phyloP scores from a whole-genome alignment of 2,888 invertebrate genomes.

The Iselma pallidipennis region DNA sequence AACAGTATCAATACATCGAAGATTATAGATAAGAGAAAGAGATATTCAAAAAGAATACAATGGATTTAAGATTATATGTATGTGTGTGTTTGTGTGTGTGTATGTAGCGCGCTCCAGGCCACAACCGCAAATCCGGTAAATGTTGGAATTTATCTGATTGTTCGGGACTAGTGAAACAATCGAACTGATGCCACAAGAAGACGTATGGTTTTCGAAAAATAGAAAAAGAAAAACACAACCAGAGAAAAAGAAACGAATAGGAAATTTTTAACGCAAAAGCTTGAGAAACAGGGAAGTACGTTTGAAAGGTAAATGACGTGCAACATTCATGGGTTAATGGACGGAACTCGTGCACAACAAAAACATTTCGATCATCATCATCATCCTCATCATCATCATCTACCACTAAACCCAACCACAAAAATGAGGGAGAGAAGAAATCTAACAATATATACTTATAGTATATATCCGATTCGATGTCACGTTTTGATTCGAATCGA shows the following conservation, averaged over 20 bases:
- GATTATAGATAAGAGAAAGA: conserved; percentile 40
- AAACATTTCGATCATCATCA: conserved; percentile 5
- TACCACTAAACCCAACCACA: too few relatives aligned
- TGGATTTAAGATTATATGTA: conserved; percentile 35
- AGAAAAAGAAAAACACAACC: conserved; percentile 6
- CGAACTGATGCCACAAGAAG: conserved; percentile 18
- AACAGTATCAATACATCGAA: conserved; percentile 48
- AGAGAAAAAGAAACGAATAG: neutral
- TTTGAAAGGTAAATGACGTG: conserved; percentile 4
- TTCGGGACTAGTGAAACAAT: conserved; percentile 33
- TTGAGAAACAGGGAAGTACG: neutral
- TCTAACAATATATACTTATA: too few relatives aligned
- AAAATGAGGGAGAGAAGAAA: neutral
- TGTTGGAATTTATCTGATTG: conserved; percentile 41
- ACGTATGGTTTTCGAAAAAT: conserved; percentile 13
- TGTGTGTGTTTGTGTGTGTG: neutral
- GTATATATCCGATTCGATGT: neutral
- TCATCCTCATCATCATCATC: neutral
- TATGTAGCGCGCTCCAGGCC: conserved; percentile 26
- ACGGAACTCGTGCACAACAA: conserved; percentile 1
- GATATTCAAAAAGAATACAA: conserved; percentile 45
- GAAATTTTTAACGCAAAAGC: neutral
- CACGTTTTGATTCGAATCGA: neutral
- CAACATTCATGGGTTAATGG: conserved; percentile 5
- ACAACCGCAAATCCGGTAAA: conserved; percentile 46